phyloP scores from a whole-genome alignment of 2,888 invertebrate genomes.

The Apocheima hispidaria region DNA sequence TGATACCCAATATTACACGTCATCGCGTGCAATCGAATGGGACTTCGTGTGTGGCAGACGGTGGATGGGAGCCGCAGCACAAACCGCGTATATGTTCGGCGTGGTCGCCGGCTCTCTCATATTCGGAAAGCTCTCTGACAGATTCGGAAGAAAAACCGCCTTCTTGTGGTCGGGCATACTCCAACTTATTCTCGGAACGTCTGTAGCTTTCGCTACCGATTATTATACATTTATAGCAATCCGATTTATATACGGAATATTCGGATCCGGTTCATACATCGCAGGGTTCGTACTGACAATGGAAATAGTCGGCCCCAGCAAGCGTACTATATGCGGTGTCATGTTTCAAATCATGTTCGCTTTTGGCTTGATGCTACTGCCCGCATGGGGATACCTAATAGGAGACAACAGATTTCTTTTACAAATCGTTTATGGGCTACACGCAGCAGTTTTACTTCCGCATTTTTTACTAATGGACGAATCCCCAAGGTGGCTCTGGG shows the following conservation, averaged over 20 bases:
- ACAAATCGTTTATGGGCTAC: slow-evolving; percentile 92
- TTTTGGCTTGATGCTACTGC: slow-evolving; percentile 92
- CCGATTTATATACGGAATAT: slow-evolving; percentile 91
- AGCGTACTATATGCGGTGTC: slow-evolving; percentile 92
- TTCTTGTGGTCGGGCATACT: slow-evolving; percentile 91
- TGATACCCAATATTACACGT: slow-evolving; percentile 90
- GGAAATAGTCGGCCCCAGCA: slow-evolving; percentile 93
- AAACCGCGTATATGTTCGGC: slow-evolving; percentile 93
- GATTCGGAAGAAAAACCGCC: slow-evolving; percentile 91
- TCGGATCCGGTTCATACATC: slow-evolving; percentile 92
- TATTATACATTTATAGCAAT: slow-evolving; percentile 89
- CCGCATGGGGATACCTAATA: slow-evolving; percentile 93
- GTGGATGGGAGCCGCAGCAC: slow-evolving; percentile 94
- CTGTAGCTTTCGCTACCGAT: slow-evolving; percentile 91
- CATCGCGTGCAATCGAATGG: slow-evolving; percentile 93
- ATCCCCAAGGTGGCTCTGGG: slow-evolving; percentile 95
- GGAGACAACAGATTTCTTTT: slow-evolving; percentile 89
- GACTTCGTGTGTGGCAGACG: slow-evolving; percentile 91
- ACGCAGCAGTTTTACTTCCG: slow-evolving; percentile 89
- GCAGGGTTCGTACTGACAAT: slow-evolving; percentile 90
- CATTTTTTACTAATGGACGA: slow-evolving; percentile 96
- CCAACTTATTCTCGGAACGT: slow-evolving; percentile 89
- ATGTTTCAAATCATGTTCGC: slow-evolving; percentile 93
- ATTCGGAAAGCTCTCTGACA: slow-evolving; percentile 92
- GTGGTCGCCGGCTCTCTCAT: slow-evolving; percentile 92